Conservation (phyloP, 2,797 vertebrate genomes). For the Sebastes umbrosus region DNA sequence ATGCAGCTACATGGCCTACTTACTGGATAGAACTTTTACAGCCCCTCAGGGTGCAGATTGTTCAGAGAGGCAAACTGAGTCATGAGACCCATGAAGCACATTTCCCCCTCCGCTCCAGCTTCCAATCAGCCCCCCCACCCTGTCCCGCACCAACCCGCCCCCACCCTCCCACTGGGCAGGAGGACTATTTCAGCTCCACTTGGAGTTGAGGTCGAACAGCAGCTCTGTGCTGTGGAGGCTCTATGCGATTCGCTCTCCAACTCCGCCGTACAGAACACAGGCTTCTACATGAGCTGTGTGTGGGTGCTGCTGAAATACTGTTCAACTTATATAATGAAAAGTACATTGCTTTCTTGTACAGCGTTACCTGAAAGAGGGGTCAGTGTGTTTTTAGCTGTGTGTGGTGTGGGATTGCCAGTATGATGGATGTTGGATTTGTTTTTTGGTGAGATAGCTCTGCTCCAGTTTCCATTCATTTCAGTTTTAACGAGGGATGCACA, state of each 20-base stretch:
- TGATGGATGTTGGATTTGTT: constrained; percentile 31
- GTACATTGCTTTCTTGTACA: constrained; percentile 44
- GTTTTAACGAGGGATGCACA: not conserved
- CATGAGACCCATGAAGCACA: constrained; percentile 63
- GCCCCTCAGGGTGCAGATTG: constrained; percentile 69
- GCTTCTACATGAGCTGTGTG: constrained; percentile 34
- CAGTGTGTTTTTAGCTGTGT: constrained; percentile 36
- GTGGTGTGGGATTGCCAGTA: constrained; percentile 12
- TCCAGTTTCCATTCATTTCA: constrained; percentile 13
- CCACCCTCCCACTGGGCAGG: constrained; percentile 39
- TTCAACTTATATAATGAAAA: constrained; percentile 69
- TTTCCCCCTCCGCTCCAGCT: constrained; percentile 38
- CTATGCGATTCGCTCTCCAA: constrained; percentile 52
- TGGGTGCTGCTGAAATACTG: constrained; percentile 60
- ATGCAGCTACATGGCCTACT: constrained; percentile 68
- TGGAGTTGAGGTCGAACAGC: constrained; percentile 52
- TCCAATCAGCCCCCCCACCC: not conserved
- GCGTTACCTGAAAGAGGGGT: constrained; percentile 29
- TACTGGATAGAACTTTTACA: constrained; percentile 58
- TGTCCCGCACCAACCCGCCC: constrained; percentile 29
- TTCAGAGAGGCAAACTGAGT: constrained; percentile 71
- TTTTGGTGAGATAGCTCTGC: constrained; percentile 2
- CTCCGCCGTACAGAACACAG: constrained; percentile 12
- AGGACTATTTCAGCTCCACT: constrained; percentile 57
- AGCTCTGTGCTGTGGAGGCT: constrained; percentile 41